Evolutionary conservation across 1,140 invertebrate genomes (phyloP), one percentile per base, ranked within the genome.

Genomic region (Eriosoma lanigerum): DNA sequence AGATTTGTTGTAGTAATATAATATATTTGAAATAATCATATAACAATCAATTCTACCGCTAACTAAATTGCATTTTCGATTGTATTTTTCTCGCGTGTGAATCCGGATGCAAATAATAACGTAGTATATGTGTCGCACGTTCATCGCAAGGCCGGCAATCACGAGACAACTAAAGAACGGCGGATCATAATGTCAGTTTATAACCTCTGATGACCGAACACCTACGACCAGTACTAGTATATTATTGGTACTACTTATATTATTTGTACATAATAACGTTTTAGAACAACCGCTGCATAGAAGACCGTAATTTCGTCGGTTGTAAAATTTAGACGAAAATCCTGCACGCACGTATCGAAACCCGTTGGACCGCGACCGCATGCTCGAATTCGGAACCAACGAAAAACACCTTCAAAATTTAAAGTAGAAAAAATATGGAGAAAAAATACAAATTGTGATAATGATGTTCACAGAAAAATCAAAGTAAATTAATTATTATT

Each of bases 401-500:
- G 29, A 1, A 19, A 12, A 29, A 29, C 26, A 29, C 17, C 1
- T 64, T 44, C 5, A 38, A 38, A 38, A 64, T 64, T 64, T 64
- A 64, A 44, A 48, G 66, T 68, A 38, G 21, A 68, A 68, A 68
- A 68, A 48, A 48, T 48, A 21, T n/a, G n/a, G 60, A 19, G 17
- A 64, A 38, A 24, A 68, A 62, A 62, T 24, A 46, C 10, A 68
- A 46, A 46, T 46, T 48, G 21, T 68, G 12, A 21, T 48, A 8
- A 48, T 48, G n/a, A 46, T 48, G 44, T 68, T 46, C 44, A 46
- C 44, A 48, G 44, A 21, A 4, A 48, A 48, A 48, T 21, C 21
- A 68, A 68, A 68, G 66, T 17, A 68, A 68, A 68, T 68, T 17
- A 48, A 68, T 68, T 68, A 68, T 68, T 48, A 38, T 38, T 2